phyloP scores from a whole-genome alignment of 1,140 invertebrate genomes.

The Brachionus sp. region DNA sequence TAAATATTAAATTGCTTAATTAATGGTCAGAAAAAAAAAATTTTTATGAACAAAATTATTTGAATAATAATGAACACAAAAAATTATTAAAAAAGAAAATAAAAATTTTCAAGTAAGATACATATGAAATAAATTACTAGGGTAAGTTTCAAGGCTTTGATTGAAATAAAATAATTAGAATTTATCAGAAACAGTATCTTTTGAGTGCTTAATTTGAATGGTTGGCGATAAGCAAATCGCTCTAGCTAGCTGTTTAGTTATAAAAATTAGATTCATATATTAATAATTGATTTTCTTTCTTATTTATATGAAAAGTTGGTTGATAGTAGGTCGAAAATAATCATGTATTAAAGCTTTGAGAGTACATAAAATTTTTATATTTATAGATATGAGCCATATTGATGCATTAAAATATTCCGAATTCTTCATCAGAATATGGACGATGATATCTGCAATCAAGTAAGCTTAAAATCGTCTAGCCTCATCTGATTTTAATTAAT shows the following conservation, averaged over 20 bases:
- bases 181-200: background rate
- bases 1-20: no score
- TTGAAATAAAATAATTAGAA: background rate
- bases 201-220: background rate
- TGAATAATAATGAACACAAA: no score
- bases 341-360: background rate
- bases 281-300: background rate
- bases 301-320: background rate
- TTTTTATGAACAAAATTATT: no score
- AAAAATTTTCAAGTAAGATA: background rate
- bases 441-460: background rate
- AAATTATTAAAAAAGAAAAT: no score
- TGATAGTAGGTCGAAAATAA: background rate
- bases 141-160: background rate
- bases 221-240: background rate
- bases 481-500: background rate
- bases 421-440: background rate
- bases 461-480: background rate
- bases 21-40: no score
- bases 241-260: background rate
- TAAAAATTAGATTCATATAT: background rate
- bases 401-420: constrained; percentile 2
- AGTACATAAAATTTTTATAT: background rate
- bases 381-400: background rate
- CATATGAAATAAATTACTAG: background rate